These are phyloP conservation scores for Sinotaia quadrata DNA, from an alignment of 2,888 invertebrate genomes.

Conservation along the genomic window DNA sequence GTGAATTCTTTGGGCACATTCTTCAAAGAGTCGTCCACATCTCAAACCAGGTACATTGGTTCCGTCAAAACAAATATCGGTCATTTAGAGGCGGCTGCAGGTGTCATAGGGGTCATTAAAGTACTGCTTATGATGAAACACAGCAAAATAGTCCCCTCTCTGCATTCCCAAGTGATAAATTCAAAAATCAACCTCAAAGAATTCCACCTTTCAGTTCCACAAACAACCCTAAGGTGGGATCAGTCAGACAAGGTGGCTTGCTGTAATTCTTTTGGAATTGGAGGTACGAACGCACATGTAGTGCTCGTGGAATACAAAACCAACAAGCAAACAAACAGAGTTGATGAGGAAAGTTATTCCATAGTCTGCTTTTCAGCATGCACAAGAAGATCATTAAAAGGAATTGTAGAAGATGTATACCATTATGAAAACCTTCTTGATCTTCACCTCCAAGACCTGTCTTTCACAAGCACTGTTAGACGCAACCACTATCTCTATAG, in stretches of 20 bases:
- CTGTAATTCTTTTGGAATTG: slow-evolving; percentile 60
- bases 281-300: slow-evolving; percentile 61
- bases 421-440: background rate
- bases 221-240: slow-evolving; percentile 32
- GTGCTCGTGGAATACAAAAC: slow-evolving; percentile 34
- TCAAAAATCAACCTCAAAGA: slow-evolving; percentile 46
- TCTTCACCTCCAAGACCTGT: slow-evolving; percentile 1
- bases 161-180: slow-evolving; percentile 48
- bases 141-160: slow-evolving; percentile 46
- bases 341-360: background rate
- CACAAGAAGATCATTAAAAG: background rate
- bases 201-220: slow-evolving; percentile 44
- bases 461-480: slow-evolving; percentile 47
- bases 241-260: slow-evolving; percentile 40
- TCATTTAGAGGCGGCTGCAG: slow-evolving; percentile 56
- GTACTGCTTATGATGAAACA: slow-evolving; percentile 52
- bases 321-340: background rate
- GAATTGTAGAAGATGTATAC: background rate
- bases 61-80: slow-evolving; percentile 62
- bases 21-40: slow-evolving; percentile 26
- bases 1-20: slow-evolving; percentile 39
- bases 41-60: slow-evolving; percentile 38
- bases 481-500: slow-evolving; percentile 34
- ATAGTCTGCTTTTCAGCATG: background rate
- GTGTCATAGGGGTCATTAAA: slow-evolving; percentile 55